Evolutionary conservation across 2,888 invertebrate species (phyloP).

Genomic region (Megaustenia siamemsis): DNA sequence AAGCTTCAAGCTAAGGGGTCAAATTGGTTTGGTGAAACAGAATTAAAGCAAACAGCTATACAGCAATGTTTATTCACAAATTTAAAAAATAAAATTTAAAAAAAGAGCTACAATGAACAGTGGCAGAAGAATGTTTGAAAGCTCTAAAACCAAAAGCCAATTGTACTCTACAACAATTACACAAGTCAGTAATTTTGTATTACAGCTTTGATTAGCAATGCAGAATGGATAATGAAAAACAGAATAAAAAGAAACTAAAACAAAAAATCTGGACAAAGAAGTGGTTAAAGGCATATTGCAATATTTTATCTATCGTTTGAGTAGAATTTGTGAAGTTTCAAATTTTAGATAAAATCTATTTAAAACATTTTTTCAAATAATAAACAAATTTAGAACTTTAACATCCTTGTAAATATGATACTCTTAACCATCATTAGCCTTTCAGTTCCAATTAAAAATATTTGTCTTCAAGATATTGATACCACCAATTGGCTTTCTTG

Average conservation of each 20-base stretch:
- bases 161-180: constrained; percentile 27
- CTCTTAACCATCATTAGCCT: too few species aligned
- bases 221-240: not conserved
- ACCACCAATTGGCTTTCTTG: not conserved
- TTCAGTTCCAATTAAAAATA: too few species aligned
- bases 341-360: too few species aligned
- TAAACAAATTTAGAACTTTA: too few species aligned
- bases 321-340: too few species aligned
- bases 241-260: not conserved
- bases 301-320: too few species aligned
- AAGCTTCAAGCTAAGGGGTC: not conserved
- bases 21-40: not conserved
- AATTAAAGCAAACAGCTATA: constrained; percentile 11
- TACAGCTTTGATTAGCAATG: constrained; percentile 32
- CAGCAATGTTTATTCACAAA: constrained; percentile 21
- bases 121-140: constrained; percentile 16
- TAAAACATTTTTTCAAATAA: too few species aligned
- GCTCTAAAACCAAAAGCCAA: constrained; percentile 38
- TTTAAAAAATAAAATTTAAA: not conserved
- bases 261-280: not conserved
- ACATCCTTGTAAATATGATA: too few species aligned
- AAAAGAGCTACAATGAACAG: constrained; percentile 4
- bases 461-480: too few species aligned
- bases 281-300: too few species aligned
- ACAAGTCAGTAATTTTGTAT: constrained; percentile 20